Evolutionary conservation across 2,888 invertebrate genomes (phyloP), one percentile per base, ranked within the genome.

Genomic region (Neoscelio sp.): DNA sequence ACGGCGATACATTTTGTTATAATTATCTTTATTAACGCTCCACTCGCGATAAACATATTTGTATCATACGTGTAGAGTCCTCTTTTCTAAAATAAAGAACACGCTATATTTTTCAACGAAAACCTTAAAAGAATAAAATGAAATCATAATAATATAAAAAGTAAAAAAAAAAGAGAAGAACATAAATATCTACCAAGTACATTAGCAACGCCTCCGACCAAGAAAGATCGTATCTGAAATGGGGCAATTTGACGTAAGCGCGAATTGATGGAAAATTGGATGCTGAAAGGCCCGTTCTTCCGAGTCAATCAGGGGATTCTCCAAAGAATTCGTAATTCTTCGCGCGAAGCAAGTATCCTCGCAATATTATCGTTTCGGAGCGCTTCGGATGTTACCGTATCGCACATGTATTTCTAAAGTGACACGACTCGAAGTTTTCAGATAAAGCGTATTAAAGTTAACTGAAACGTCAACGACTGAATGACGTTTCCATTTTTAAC

Each of bases 341-440:
- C 82, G 82, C 82, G 82, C 85, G 85, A 83, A 84, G 60, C 82
- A 30, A 82, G 50, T 46, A 82, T 84, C 84, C 81, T 81, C 81
- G 82, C 74, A 77, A 85, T 86, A 86, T 87, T 86, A 87, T 86
- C 85, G 85, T 87, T 87, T 86, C 86, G 85, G 83, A 82, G 83
- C 77, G 71, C 82, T 81, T 40, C 54, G 4, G 23, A 23, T 23
- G 23, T 23, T 23, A 6, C 6, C 23, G n/a, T n/a, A n/a, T n/a
- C n/a, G n/a, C n/a, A n/a, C n/a, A n/a, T n/a, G n/a, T n/a, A n/a
- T 78, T 82, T 80, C 80, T 74, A 82, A n/a, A 52, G n/a, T n/a
- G n/a, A n/a, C n/a, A n/a, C n/a, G n/a, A n/a, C n/a, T n/a, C n/a
- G n/a, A n/a, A n/a, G n/a, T n/a, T n/a, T n/a, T n/a, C n/a, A n/a